Percentiles rank a stretch among this genome's conserved stretches.
Conservation (phyloP, 2,113 vertebrate genomes). For the cat (Felis catus) region DNA sequence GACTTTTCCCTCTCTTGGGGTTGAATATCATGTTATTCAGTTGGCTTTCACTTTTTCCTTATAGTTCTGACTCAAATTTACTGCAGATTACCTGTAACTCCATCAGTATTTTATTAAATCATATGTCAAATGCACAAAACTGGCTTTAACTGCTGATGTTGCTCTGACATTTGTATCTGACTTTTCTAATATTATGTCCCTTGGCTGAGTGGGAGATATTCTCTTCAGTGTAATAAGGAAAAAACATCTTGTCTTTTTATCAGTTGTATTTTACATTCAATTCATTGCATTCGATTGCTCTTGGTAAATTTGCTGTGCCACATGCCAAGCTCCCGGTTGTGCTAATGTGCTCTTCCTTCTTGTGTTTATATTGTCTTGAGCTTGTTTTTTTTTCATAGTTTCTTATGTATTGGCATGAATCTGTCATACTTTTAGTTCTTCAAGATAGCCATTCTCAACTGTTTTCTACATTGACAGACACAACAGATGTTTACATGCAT, state of each 20-base stretch:
- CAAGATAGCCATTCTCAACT: background rate
- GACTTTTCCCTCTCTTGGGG: background rate
- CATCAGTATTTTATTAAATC: background rate
- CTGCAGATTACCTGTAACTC: background rate
- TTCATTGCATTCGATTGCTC: background rate
- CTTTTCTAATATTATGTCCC: background rate
- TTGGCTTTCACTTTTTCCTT: background rate
- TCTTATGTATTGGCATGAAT: background rate
- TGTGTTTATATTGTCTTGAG: background rate
- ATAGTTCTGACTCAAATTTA: background rate
- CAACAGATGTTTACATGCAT: background rate
- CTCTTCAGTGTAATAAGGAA: background rate
- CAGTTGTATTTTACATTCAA: background rate
- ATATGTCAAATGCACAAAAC: background rate
- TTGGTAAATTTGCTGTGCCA: background rate
- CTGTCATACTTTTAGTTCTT: background rate
- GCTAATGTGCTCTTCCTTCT: background rate
- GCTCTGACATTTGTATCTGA: background rate
- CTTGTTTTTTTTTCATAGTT: background rate
- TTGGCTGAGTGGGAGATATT: background rate
- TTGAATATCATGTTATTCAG: background rate
- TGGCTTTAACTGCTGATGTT: background rate
- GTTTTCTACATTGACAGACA: background rate
- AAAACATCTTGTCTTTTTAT: background rate
- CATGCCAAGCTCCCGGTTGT: background rate